Evolutionary conservation across 2,113 vertebrate species (phyloP).

Genomic region (Eublepharis macularius): DNA sequence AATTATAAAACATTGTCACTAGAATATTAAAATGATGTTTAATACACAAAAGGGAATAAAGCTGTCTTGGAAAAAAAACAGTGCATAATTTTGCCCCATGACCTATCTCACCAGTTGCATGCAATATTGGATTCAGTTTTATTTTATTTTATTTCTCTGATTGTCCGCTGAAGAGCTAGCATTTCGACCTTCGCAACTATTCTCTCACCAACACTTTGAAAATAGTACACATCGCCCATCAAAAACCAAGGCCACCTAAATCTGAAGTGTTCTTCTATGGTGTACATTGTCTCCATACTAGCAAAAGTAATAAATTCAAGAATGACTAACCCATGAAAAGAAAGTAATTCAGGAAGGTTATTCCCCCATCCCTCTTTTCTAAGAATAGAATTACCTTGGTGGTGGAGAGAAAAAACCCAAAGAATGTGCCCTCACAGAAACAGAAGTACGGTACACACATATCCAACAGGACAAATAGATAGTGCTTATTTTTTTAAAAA

Average conservation of each 20-base stretch:
- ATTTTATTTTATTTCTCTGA: neutral
- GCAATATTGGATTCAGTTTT: slow-evolving; percentile 63
- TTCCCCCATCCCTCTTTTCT: neutral
- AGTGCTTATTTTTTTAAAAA: slow-evolving; percentile 38
- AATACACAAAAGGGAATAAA: slow-evolving; percentile 81
- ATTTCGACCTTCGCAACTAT: slow-evolving; percentile 67
- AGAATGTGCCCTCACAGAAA: neutral
- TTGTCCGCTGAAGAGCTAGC: slow-evolving; percentile 55
- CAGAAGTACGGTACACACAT: neutral
- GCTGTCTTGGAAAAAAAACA: slow-evolving; percentile 60
- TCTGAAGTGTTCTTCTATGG: slow-evolving; percentile 27
- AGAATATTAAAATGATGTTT: slow-evolving; percentile 84
- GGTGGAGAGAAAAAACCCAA: too few species aligned
- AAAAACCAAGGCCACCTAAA: slow-evolving; percentile 53
- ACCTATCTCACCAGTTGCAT: slow-evolving; percentile 65
- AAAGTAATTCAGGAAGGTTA: neutral
- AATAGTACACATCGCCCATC: slow-evolving; percentile 64
- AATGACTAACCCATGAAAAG: neutral
- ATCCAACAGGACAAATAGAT: slow-evolving; percentile 10
- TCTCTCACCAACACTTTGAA: slow-evolving; percentile 65
- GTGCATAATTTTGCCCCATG: slow-evolving; percentile 73
- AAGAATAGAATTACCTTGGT: rapidly evolving
- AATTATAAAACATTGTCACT: slow-evolving; percentile 84
- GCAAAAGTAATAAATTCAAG: neutral
- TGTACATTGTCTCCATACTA: neutral